phyloP scores from a whole-genome alignment of 1,140 invertebrate genomes.

The Meteorus sp. region DNA sequence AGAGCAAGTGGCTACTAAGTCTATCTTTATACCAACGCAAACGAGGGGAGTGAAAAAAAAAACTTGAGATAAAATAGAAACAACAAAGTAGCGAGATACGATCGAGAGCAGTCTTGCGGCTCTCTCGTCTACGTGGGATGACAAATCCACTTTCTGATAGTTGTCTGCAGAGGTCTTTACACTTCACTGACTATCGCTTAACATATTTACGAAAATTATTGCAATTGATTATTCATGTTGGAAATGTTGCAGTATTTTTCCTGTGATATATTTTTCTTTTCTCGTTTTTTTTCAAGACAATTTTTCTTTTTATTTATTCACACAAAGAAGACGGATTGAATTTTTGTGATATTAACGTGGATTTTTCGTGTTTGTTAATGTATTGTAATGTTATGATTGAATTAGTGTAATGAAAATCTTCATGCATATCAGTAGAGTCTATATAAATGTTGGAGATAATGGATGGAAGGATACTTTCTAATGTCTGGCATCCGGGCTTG shows the following conservation, averaged over 20 bases:
- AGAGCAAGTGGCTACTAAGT: background rate
- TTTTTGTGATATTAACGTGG: too few relatives aligned
- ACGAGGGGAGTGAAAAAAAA: constrained; percentile 10
- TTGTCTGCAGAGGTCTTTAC: constrained; percentile 25
- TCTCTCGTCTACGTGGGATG: constrained; percentile 35
- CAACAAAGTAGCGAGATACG: too few relatives aligned
- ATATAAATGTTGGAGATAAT: constrained; percentile 11
- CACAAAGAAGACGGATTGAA: too few relatives aligned
- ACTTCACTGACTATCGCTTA: background rate
- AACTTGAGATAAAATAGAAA: too few relatives aligned
- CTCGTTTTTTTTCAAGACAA: background rate
- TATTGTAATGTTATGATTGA: too few relatives aligned
- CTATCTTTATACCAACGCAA: constrained; percentile 3
- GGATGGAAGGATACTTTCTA: constrained; percentile 29
- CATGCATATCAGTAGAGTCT: too few relatives aligned
- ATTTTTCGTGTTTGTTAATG: too few relatives aligned
- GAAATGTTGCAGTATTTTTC: too few relatives aligned
- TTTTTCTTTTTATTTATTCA: too few relatives aligned
- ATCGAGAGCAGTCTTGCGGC: too few relatives aligned
- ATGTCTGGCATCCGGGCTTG: constrained; percentile 26
- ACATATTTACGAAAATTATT: background rate
- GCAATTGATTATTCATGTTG: too few relatives aligned
- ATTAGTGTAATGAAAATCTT: too few relatives aligned
- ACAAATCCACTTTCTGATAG: constrained; percentile 40
- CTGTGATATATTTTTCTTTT: background rate